Base-by-base conservation (phyloP, 2,888 invertebrate species). In the Argynnis bischoffii region DNA sequence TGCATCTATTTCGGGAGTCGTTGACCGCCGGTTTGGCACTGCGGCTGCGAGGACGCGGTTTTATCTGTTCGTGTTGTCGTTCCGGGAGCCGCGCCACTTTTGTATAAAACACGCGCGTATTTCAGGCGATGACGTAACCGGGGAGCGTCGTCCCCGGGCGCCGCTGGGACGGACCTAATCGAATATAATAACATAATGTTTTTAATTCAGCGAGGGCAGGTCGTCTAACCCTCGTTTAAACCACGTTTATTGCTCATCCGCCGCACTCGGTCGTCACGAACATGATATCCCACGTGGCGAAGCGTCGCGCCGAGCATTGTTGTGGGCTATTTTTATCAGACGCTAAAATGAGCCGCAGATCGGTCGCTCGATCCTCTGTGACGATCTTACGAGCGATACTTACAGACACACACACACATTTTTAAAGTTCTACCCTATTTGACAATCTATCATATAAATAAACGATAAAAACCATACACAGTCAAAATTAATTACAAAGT, bases 1-100 rank as follows among this genome's bases (percentile, higher is more conserved):
- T 84, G 89, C 89, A 84, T 88, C 90, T 90, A 90, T 90, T 92
- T 92, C 88, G 91, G 90, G 90, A 90, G 91, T 91, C 91, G 90
- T 86, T 89, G 91, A 91, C 91, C 91, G 90, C 86, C 81, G 80
- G 85, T 82, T 85, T 85, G 88, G 88, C 88, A 85, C 82, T 80
- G 80, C 79, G 80, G 81, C 83, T 48, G 55, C 11, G 35, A 35
- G 35, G 35, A 46, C 31, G 55, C 82, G 85, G 81, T 81, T 84
- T 84, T 81, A 80, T 82, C 81, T 79, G 82, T 81, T 74, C 79
- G 80, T 78, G 80, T 79, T 74, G 77, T 74, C 74, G 76, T 74
- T 76, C 80, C 80, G 83, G 80, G 80, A 78, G 70, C 72, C 65
- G 72, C 72, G 69, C 71, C 72, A 74, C 77, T 73, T 77, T 76